Percentiles rank a stretch among this genome's conserved stretches.
These are phyloP conservation scores for Trisateles emortualis DNA, from an alignment of 2,888 invertebrate species.

Conservation along the genomic window DNA sequence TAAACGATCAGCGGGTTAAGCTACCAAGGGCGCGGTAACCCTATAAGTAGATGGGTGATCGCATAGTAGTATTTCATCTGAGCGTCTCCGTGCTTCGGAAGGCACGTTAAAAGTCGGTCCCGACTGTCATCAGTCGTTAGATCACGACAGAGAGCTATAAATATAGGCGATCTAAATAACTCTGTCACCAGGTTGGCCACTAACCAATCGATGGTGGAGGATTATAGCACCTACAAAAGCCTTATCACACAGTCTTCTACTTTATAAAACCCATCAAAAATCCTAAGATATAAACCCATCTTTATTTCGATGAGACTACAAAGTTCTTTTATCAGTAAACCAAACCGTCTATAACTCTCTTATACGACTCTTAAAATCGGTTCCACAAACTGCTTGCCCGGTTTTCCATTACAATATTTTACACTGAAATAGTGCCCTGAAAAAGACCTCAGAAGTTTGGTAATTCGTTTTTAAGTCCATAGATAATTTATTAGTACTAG, in stretches of 20 bases:
- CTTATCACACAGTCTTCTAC: not conserved
- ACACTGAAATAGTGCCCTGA: slow-evolving; percentile 58
- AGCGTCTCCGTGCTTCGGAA: too few relatives aligned
- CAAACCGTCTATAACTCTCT: slow-evolving; percentile 60
- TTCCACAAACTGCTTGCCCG: slow-evolving; percentile 51
- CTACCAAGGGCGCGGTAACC: too few relatives aligned
- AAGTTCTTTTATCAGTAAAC: slow-evolving; percentile 50
- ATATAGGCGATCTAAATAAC: too few relatives aligned
- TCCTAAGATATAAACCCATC: not conserved
- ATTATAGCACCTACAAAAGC: not conserved
- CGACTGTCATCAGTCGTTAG: too few relatives aligned
- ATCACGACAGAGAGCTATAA: too few relatives aligned
- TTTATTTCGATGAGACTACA: slow-evolving; percentile 16
- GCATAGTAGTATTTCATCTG: too few relatives aligned
- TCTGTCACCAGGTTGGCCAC: too few relatives aligned
- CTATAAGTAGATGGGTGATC: too few relatives aligned
- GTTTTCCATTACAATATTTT: slow-evolving; percentile 71
- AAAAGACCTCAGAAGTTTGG: slow-evolving; percentile 44
- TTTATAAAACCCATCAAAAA: not conserved
- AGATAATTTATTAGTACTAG: not conserved
- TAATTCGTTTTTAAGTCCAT: not conserved
- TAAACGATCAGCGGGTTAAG: too few relatives aligned
- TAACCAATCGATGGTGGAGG: not conserved
- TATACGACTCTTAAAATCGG: slow-evolving; percentile 64
- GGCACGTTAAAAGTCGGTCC: too few relatives aligned